Evolutionary conservation across 2,888 invertebrate species (phyloP).

Genomic region (Hecatera dysodea): DNA sequence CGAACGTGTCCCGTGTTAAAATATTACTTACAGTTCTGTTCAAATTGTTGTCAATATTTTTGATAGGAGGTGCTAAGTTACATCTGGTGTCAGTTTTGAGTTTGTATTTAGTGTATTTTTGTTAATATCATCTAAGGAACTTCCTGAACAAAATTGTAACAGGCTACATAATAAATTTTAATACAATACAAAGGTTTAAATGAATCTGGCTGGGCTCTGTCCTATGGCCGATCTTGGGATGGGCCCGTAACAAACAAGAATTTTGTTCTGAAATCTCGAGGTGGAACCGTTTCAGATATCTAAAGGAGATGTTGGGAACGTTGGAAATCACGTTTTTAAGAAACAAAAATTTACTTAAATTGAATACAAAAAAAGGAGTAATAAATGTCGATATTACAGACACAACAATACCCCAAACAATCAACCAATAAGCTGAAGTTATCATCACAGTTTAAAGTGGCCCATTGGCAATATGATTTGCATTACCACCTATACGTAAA

Average conservation of each 20-base stretch:
- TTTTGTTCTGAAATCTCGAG: too few relatives aligned
- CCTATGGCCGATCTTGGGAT: background rate
- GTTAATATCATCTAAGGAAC: too few relatives aligned
- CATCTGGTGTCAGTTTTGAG: background rate
- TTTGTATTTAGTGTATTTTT: background rate
- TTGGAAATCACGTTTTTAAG: too few relatives aligned
- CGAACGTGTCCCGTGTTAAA: constrained; percentile 46
- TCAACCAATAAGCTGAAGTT: too few relatives aligned
- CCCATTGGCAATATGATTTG: too few relatives aligned
- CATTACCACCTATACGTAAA: too few relatives aligned
- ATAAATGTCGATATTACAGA: too few relatives aligned
- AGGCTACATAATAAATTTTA: background rate
- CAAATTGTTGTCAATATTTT: constrained; percentile 40
- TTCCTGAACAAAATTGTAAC: too few relatives aligned
- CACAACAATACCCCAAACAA: too few relatives aligned
- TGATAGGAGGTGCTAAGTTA: constrained; percentile 4
- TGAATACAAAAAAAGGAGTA: too few relatives aligned
- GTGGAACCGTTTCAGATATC: background rate
- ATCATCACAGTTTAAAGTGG: too few relatives aligned
- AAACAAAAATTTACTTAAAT: too few relatives aligned
- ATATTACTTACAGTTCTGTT: constrained; percentile 37
- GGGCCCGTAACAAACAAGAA: background rate
- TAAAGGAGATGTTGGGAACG: background rate
- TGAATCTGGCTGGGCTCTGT: background rate
- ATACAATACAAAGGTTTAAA: background rate